Evolutionary conservation across 1,140 invertebrate species (phyloP), one percentile per base, ranked within the genome.

Genomic region (Drosophila yakuba): DNA sequence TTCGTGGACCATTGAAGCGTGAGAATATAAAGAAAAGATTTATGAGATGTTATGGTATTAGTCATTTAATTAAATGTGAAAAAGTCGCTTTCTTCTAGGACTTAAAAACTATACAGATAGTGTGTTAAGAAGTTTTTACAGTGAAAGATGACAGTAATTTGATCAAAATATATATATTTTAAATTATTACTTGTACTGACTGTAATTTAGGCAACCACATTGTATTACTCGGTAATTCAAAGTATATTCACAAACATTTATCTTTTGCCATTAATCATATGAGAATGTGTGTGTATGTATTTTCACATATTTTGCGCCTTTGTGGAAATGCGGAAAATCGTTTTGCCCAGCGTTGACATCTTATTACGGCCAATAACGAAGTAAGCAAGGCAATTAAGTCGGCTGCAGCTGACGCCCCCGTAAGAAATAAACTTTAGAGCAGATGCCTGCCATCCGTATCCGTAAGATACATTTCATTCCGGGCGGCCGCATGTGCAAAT

Each of bases 381-480:
- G 89, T 84, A 83, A 83, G 80, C 80, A 80, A 50, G 80, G 63
- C 80, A 82, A 81, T 81, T 81, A 81, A 83, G 74, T 56, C 66
- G 58, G 28, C 59, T 73, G 57, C 75, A 78, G 74, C 74, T 78
- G 56, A 51, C 74, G 56, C 74, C 74, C 63, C 47, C 71, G 60
- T 69, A 79, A 20, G 23, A 43, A 52, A 41, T 17, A 57, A 71
- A 54, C 57, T 54, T 52, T 17, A 39, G 28, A 47, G 56, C 45
- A 55, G 52, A 52, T 52, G 50, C 48, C 48, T 12, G 25, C n/a
- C 28, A 51, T 17, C 28, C 48, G 52, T 47, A 80, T 64, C 78
- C 52, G 48, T 28, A 81, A 80, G 78, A 80, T 80, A 80, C 78
- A 80, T 80, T 80, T 80, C 64, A 75, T 71, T 78, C 54, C 48